Base-by-base conservation (phyloP, 2,797 vertebrate genomes). In the Eulemur coronatus region DNA sequence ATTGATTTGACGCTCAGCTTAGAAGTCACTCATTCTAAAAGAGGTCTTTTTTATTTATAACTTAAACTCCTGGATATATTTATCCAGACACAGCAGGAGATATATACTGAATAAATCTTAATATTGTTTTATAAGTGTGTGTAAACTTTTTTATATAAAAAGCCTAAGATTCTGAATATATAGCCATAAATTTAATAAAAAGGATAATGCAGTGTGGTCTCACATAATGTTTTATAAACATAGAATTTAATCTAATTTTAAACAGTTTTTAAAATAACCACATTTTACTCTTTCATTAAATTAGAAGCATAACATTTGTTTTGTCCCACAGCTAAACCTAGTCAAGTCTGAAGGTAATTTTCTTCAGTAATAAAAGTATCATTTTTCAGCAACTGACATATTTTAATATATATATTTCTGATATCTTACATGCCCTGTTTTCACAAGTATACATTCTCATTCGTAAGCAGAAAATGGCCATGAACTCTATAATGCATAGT, bases 281-380 rank as follows among this genome's bases (percentile, higher is more conserved):
- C 24, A 50, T 24, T 94, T 94, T 87, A 88, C 1, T 73, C 10
- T 72, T 91, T 52, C 81, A 55, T 94, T 94, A 95, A 94, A 72
- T 72, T 63, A 81, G 30, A 95, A 59, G 50, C 14, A 94, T 76
- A 85, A 76, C 7, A 48, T n/a, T 65, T 59, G 30, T 78, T 88
- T 50, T 94, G 48, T 41, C 24, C 7, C 12, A 50, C 48, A 91
- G n/a, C 41, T 69, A 72, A 95, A 84, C 15, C 84, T 5, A 63
- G 38, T 69, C 33, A 97, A 95, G 76, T 69, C 22, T 92, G 91
- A 95, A 94, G 28, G 5, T 81, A 48, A 73, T 95, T 95, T 20
- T 72, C 43, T 38, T 65, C 50, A 84, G n/a, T 48, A 85, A 96
- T 91, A 94, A 22, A 93, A 26, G 4, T 30, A n/a, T 81, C 1